Base-by-base conservation (phyloP, 2,113 vertebrate genomes). In the Sinocyclocheilus rhinocerous region DNA sequence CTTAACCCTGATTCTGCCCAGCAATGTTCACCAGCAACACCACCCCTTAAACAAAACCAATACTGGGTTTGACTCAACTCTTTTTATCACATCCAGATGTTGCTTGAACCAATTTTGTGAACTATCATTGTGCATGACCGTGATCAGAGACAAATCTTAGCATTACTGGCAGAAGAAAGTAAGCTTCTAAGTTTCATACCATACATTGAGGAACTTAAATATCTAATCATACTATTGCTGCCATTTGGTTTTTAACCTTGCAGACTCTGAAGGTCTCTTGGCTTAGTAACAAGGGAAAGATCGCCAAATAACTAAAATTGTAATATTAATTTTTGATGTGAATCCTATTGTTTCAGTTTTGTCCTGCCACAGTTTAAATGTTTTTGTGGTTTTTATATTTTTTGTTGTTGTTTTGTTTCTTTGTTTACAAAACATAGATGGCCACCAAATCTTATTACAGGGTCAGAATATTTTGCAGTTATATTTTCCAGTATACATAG, bases 51-150 rank as follows among this genome's bases (percentile, higher is more conserved):
- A 89, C 81, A 65, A 65, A 93, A 75, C 90, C 97, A 97, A 13
- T 97, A 96, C 50, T 97, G 96, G 96, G 97, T 99, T 13, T 98
- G 94, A 95, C 79, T 39, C 12, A 22, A 0, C 16, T n/a, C 20
- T 18, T 89, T 61, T 50, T n/a, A 39, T 10, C 50, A 80, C 29
- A 42, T 73, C 50, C 63, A 65, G 39, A 69, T 65, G 50, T 26
- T 61, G 55, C 76, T 57, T 57, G 55, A 55, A 81, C 67, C n/a
- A 8, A 4, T 75, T 33, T 50, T 55, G 10, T 76, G 45, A 65
- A 63, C 55, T 24, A n/a, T 48, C 9, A 29, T 20, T 50, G 36
- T 42, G 57, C 59, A 81, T 48, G 73, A 50, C 22, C 36, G 42
- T 72, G 18, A 72, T 72, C 4, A 5, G 72, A 76, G 72, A 6